Base-by-base conservation (phyloP, 2,113 vertebrate species). In the Calypte anna region DNA sequence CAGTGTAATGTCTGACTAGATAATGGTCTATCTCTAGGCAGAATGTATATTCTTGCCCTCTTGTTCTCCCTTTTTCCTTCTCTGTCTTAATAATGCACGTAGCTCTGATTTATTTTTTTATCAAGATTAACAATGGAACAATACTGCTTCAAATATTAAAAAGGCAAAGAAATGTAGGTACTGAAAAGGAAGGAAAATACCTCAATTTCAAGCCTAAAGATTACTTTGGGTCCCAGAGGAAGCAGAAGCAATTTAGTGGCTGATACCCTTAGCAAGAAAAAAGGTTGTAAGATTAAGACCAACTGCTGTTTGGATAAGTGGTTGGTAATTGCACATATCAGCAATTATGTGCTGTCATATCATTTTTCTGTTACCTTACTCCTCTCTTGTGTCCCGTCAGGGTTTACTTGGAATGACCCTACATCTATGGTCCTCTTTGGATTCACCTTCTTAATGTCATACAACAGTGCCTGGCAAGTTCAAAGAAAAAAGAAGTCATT, bases 361-460 rank as follows among this genome's bases (percentile, higher is more conserved):
- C 55, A 97, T 97, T 95, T 97, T 96, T 89, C 96, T 86, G 88
- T 83, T 98, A 99, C 99, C 99, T 99, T 99, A 96, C 98, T 99
- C 97, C 98, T 98, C 88, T 97, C 97, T 92, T 98, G 98, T 58
- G 97, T 98, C 91, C 99, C 98, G 55, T 98, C 99, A 82, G 99
- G 98, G 85, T 98, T 98, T 90, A 98, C 97, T 97, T 98, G 97
- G 97, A 98, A 99, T 96, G 98, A 98, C 96, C 99, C 99, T 31
- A 99, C 98, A 78, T 98, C 97, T 73, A 98, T 97, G 72, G 98
- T 98, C 97, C 98, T 99, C 98, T 98, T 99, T 44, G 98, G 98
- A 97, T 98, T 99, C 72, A 98, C 98, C 94, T 98, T 98, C 97
- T 97, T 98, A 97, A 99, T 97, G 40, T 98, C 98, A 82, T 97